phyloP scores from a whole-genome alignment of 2,797 vertebrate genomes.

The Falco cherrug region DNA sequence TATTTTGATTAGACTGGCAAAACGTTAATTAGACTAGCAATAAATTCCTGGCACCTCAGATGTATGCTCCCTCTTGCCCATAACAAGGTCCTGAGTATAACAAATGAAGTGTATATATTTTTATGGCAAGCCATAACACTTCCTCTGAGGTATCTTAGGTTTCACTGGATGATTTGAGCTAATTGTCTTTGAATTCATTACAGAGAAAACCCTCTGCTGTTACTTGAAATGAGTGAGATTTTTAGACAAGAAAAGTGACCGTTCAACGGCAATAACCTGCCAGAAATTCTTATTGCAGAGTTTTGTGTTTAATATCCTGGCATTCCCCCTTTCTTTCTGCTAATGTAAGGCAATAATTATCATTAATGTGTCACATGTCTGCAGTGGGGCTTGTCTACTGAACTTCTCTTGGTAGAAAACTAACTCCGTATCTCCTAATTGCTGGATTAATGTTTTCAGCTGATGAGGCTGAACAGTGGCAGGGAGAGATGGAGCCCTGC shows the following conservation, averaged over 20 bases:
- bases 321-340: background rate
- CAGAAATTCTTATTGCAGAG: background rate
- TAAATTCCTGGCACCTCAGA: background rate
- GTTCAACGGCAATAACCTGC: background rate
- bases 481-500: rapidly evolving
- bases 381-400: background rate
- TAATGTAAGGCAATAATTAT: background rate
- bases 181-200: constrained; percentile 20
- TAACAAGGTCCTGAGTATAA: background rate
- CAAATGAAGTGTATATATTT: background rate
- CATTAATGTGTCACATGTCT: background rate
- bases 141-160: background rate
- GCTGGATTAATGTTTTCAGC: background rate
- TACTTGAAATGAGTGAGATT: background rate
- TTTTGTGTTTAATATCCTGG: background rate
- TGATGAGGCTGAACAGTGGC: background rate
- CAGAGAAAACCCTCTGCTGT: background rate
- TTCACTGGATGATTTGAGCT: background rate
- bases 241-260: background rate
- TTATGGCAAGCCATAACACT: background rate
- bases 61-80: rapidly evolving
- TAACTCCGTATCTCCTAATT: rapidly evolving
- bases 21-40: background rate
- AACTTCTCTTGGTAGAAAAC: background rate
- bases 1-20: background rate